phyloP scores from a whole-genome alignment of 2,888 invertebrate genomes.

The Azorinus chamasolen region DNA sequence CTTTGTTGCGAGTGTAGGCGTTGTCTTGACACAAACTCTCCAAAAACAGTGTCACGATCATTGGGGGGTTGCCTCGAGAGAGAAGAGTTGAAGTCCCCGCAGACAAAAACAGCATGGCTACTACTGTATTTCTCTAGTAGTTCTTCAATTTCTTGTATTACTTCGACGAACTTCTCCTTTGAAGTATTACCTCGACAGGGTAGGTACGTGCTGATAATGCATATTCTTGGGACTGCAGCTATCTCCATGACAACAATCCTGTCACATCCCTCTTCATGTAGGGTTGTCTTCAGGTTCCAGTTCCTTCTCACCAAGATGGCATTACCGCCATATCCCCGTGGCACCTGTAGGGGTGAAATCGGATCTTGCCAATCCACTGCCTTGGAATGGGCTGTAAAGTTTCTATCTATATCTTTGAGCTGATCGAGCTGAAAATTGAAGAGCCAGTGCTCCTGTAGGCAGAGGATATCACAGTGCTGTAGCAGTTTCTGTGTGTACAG shows the following conservation, averaged over 20 bases:
- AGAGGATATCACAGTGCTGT: no score
- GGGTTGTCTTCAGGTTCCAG: neutral
- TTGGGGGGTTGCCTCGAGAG: neutral
- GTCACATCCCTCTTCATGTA: constrained; percentile 1
- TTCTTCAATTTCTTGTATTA: constrained; percentile 6
- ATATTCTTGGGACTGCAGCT: neutral
- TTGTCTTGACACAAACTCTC: neutral
- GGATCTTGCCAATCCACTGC: constrained; percentile 6
- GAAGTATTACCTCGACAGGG: constrained; percentile 7
- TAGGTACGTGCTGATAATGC: neutral
- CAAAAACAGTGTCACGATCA: neutral
- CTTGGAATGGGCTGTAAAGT: neutral
- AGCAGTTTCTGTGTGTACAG: no score
- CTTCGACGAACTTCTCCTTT: neutral
- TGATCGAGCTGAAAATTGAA: no score
- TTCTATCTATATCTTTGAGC: no score
- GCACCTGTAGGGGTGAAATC: constrained; percentile 5
- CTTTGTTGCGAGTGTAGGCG: neutral
- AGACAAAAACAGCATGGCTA: constrained; percentile 5
- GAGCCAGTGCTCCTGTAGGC: no score
- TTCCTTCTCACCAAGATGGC: neutral
- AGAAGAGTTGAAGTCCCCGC: constrained; percentile 9
- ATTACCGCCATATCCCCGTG: constrained; percentile 8
- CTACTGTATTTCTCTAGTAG: constrained; percentile 6
- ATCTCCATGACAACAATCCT: neutral